These are phyloP conservation scores for Chondrilla cf. caribensis DNA, from an alignment of 37 sponge, comb jelly and placozoan species.

Conservation along the genomic window DNA sequence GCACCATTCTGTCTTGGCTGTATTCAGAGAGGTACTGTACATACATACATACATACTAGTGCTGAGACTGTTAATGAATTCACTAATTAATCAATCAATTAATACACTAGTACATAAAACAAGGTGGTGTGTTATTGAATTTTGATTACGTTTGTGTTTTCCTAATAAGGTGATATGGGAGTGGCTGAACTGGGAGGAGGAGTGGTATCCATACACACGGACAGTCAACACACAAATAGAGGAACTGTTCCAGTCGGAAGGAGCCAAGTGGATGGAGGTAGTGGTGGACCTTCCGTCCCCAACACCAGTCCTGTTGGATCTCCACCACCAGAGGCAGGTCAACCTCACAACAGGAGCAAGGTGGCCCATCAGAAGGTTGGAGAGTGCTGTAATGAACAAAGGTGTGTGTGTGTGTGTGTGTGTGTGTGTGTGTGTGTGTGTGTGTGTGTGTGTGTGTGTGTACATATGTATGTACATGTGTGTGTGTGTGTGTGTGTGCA, in stretches of 20 bases:
- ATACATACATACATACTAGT: too few species aligned
- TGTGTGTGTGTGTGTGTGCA: constrained; percentile 14
- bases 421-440: background rate
- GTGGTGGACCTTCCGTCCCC: constrained; percentile 69
- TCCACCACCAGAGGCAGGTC: constrained; percentile 74
- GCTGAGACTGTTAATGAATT: too few species aligned
- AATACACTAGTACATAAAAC: too few species aligned
- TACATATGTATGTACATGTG: background rate
- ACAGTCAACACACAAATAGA: constrained; percentile 75
- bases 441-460: constrained; percentile 22
- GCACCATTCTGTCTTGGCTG: too few species aligned
- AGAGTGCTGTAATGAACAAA: background rate
- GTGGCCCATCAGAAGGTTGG: constrained; percentile 20
- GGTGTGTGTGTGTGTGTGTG: background rate
- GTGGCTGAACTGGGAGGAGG: constrained; percentile 52
- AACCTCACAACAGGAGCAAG: constrained; percentile 59
- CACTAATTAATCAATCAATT: too few species aligned
- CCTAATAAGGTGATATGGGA: constrained; percentile 72
- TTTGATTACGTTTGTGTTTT: too few species aligned
- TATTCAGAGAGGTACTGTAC: too few species aligned
- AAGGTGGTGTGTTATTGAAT: too few species aligned
- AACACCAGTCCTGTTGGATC: constrained; percentile 72
- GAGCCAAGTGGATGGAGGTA: constrained; percentile 78
- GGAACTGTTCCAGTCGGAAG: constrained; percentile 68
- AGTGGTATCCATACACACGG: constrained; percentile 75